These are phyloP conservation scores for Dynastes hyllus DNA, from an alignment of 2,888 invertebrate species.

Conservation along the genomic window DNA sequence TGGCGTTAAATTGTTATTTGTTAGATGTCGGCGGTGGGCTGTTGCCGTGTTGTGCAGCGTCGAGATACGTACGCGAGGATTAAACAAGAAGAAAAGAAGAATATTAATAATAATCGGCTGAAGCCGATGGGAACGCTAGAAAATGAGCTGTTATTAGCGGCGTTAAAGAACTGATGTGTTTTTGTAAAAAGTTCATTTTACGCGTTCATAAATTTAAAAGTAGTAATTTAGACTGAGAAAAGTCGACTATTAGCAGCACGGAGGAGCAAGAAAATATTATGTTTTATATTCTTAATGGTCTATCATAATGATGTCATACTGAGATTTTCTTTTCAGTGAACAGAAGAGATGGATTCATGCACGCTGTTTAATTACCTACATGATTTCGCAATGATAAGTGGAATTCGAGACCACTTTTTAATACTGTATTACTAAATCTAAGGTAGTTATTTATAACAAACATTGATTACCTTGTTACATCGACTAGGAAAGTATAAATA, in stretches of 20 bases:
- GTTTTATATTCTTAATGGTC: not conserved
- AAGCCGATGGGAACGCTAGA: constrained; percentile 49
- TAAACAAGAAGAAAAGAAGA: constrained; percentile 35
- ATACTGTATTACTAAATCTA: too few species aligned
- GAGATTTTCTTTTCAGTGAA: too few species aligned
- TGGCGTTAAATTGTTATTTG: constrained; percentile 62
- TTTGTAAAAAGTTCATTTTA: constrained; percentile 8
- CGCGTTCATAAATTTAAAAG: constrained; percentile 18
- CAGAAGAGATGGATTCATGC: too few species aligned
- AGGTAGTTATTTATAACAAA: too few species aligned
- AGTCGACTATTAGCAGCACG: not conserved
- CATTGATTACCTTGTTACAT: too few species aligned
- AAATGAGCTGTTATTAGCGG: constrained; percentile 52
- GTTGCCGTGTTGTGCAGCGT: constrained; percentile 16
- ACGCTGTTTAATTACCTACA: too few species aligned
- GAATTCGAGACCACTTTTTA: too few species aligned
- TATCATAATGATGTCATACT: not conserved
- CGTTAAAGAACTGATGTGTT: constrained; percentile 1
- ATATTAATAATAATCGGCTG: constrained; percentile 40
- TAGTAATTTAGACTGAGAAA: constrained; percentile 18
- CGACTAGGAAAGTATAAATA: too few species aligned
- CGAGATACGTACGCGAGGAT: constrained; percentile 41
- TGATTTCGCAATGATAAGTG: too few species aligned
- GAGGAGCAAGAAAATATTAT: not conserved
- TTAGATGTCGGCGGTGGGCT: constrained; percentile 46